Percentiles rank a stretch among this genome's conserved stretches.
These are phyloP conservation scores for Sternarchorhynchus goeldii DNA, from an alignment of 2,797 vertebrate genomes.

Conservation along the genomic window DNA sequence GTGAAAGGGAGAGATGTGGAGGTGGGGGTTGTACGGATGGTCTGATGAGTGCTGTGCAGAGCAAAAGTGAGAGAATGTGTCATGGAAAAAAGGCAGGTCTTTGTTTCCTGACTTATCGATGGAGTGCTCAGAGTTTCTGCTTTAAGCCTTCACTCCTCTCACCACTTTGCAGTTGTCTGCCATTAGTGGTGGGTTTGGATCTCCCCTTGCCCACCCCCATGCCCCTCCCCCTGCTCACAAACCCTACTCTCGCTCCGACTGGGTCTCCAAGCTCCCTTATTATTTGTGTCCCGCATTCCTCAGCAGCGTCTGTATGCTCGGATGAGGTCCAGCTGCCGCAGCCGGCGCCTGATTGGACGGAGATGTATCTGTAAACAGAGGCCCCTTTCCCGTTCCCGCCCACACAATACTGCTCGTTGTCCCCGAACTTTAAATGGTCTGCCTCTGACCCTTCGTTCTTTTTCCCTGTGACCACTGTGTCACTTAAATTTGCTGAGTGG, in stretches of 20 bases:
- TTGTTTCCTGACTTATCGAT: slow-evolving; percentile 26
- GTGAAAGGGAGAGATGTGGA: background rate
- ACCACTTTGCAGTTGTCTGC: slow-evolving; percentile 26
- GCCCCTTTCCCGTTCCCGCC: slow-evolving; percentile 38
- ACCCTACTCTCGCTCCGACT: slow-evolving; percentile 3
- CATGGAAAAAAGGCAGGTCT: background rate
- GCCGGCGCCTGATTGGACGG: slow-evolving; percentile 40
- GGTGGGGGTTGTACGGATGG: background rate
- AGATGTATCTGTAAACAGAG: slow-evolving; percentile 55
- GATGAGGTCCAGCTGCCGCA: slow-evolving; percentile 53
- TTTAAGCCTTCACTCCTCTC: slow-evolving; percentile 21
- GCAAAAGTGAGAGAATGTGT: background rate
- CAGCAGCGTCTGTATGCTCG: slow-evolving; percentile 40
- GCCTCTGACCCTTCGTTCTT: slow-evolving; percentile 17
- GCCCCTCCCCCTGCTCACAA: background rate
- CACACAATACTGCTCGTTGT: slow-evolving; percentile 54
- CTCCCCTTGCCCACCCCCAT: slow-evolving; percentile 17
- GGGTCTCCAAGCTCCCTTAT: slow-evolving; percentile 43
- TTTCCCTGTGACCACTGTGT: background rate
- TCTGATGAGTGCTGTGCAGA: background rate
- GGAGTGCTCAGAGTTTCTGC: slow-evolving; percentile 18
- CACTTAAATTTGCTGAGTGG: slow-evolving; percentile 25
- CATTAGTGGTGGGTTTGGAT: slow-evolving; percentile 10
- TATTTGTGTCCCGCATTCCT: slow-evolving; percentile 54
- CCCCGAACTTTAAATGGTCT: slow-evolving; percentile 25